A percentile compares a stretch with the other conserved stretches of the same genome.
Evolutionary conservation across 2,797 vertebrate species (phyloP).

Genomic region (Enteromius paludinosus): DNA sequence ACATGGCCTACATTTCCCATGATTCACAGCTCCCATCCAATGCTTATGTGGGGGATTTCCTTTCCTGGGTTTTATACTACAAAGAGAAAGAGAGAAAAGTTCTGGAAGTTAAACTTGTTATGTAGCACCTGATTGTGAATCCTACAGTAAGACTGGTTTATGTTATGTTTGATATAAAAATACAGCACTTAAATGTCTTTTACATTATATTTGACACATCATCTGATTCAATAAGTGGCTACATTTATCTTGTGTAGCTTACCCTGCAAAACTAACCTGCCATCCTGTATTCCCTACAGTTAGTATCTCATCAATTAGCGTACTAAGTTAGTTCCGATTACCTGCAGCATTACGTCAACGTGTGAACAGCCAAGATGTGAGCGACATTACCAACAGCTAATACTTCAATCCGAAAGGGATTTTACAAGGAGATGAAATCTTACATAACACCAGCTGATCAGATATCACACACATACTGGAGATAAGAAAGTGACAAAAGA

Average conservation of each 20-base stretch:
- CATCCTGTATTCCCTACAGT: background rate
- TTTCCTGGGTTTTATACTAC: conserved; percentile 87
- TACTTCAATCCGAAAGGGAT: background rate
- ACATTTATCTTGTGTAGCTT: background rate
- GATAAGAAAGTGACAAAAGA: conserved; percentile 32
- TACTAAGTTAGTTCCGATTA: background rate
- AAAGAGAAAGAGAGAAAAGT: conserved; percentile 18
- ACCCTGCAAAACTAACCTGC: background rate
- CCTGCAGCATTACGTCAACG: background rate
- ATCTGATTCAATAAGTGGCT: background rate
- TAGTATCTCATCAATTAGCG: background rate
- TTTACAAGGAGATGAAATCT: conserved; percentile 23
- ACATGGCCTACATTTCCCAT: conserved; percentile 87
- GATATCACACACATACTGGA: conserved; percentile 22
- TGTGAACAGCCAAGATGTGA: background rate
- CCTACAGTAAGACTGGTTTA: background rate
- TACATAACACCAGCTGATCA: conserved; percentile 8
- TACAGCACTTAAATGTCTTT: background rate
- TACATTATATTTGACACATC: background rate
- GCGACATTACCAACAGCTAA: background rate
- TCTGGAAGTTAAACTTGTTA: background rate
- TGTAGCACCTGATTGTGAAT: background rate
- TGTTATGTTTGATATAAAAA: background rate
- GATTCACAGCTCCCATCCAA: conserved; percentile 78
- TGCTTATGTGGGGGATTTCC: conserved; percentile 83